Conservation (phyloP, 2,797 vertebrate species). For the Tadarida brasiliensis region DNA sequence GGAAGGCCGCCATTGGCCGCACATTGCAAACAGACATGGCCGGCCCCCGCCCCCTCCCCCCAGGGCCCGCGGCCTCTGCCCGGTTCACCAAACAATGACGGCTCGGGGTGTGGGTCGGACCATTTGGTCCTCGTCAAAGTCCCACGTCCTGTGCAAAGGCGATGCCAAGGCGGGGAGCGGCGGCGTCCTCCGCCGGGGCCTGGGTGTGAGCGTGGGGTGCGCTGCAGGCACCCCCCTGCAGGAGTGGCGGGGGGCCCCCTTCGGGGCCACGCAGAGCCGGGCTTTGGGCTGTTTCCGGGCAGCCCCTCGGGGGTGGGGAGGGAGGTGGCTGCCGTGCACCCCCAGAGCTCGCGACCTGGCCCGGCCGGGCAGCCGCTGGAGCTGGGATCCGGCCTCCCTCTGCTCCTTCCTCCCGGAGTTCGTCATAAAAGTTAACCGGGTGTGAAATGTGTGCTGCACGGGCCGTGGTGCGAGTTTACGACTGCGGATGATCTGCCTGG, state of each 20-base stretch:
- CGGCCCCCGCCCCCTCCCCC: constrained; percentile 47
- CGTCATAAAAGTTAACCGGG: constrained; percentile 83
- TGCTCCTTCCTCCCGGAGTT: constrained; percentile 72
- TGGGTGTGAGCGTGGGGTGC: fast-evolving
- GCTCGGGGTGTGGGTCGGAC: fast-evolving
- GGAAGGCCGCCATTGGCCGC: constrained; percentile 73
- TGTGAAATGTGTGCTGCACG: constrained; percentile 81
- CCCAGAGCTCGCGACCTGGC: fast-evolving
- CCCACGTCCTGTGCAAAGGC: not conserved
- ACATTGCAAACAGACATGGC: constrained; percentile 81
- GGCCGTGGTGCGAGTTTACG: constrained; percentile 78
- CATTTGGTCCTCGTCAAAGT: not conserved
- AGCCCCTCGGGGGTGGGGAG: fast-evolving
- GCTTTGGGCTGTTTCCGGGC: not conserved
- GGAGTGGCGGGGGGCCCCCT: fast-evolving
- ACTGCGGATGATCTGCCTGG: constrained; percentile 57
- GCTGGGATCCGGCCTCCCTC: not conserved
- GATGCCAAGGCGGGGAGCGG: not conserved
- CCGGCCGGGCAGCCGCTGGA: not conserved
- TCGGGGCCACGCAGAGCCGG: fast-evolving
- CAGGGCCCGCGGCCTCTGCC: constrained; percentile 68
- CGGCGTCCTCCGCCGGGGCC: fast-evolving
- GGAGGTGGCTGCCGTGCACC: not conserved
- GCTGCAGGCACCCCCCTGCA: not conserved
- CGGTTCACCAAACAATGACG: constrained; percentile 33